Base-by-base conservation (phyloP, 37 sponge, comb jelly and placozoan species). In the Corticium candelabrum region DNA sequence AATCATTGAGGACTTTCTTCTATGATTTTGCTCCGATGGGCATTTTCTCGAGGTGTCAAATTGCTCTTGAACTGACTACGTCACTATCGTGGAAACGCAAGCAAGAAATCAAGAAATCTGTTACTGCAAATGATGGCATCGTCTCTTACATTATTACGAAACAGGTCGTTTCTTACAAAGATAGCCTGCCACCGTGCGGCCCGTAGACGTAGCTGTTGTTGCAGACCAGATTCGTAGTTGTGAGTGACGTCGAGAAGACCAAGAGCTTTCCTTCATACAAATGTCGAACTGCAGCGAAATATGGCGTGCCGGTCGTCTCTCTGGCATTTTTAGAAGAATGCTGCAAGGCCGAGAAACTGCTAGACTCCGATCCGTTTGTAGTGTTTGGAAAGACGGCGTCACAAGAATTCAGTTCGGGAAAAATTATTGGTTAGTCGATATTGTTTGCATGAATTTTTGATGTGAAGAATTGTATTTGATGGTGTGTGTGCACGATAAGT, bases 91-190 rank as follows among this genome's bases (percentile, higher is more conserved):
- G 90, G 73, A 94, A 90, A 82, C 67, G 79, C 40, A 94, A 94
- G 75, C 35, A 82, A 29, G 88, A 41, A 73, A 71, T 94, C 34
- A 87, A 88, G 78, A 80, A 76, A 43, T 80, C 80, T 56, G 82
- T 94, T 67, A 85, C 83, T 39, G 84, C 87, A 31, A 83, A 90
- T 82, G 97, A 89, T 37, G 97, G 97, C 29, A 85, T 86, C 3
- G 80, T 96, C 34, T 96, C 97, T 3, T 96, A 87, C 83, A 80
- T 90, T 37, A 83, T 96, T 41, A 93, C 89, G 70, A 95, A 89
- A 78, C 90, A 90, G 89, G 92, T 90, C 76, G 56, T 35, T 15
- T 29, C 36, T 4, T 7, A 43, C 5, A 21, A 5, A 43, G 56
- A 43, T 11, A 21, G 11, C 11, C 56, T 43, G 56, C 11, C 11